A percentile compares a stretch with the other conserved stretches of the same genome.
These are phyloP conservation scores for Apis mellifera DNA, from an alignment of 1,140 invertebrate species.

Conservation along the genomic window DNA sequence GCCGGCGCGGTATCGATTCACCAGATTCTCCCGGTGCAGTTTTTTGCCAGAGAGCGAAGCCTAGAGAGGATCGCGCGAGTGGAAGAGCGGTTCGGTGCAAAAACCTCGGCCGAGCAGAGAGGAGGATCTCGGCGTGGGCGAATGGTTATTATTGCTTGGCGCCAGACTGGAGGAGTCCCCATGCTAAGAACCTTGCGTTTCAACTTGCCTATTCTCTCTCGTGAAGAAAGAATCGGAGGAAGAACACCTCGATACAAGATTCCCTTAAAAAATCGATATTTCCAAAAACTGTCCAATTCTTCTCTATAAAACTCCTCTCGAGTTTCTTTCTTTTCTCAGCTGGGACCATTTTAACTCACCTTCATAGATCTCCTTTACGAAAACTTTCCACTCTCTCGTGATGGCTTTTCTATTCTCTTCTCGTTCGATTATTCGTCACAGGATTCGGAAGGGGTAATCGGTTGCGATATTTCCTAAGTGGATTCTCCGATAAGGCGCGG, in stretches of 20 bases:
- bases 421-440: no score
- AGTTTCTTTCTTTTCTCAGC: no score
- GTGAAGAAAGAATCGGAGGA: conserved; percentile 43
- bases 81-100: conserved; percentile 39
- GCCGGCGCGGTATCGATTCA: conserved; percentile 31
- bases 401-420: no score
- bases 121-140: conserved; percentile 69
- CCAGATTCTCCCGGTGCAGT: conserved; percentile 1
- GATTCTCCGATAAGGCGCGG: conserved; percentile 46
- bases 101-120: conserved; percentile 52
- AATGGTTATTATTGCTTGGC: conserved; percentile 76
- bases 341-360: no score
- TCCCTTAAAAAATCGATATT: neutral
- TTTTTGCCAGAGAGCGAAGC: conserved; percentile 22
- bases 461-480: conserved; percentile 20
- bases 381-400: no score
- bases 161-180: conserved; percentile 66
- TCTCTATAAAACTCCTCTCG: no score
- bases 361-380: no score
- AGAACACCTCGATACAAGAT: no score
- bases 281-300: no score
- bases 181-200: conserved; percentile 42
- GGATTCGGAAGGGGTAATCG: neutral
- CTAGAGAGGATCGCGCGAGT: conserved; percentile 30
- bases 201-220: conserved; percentile 33